Base-by-base conservation (phyloP, 2,113 vertebrate genomes). In the Sitta europaea region DNA sequence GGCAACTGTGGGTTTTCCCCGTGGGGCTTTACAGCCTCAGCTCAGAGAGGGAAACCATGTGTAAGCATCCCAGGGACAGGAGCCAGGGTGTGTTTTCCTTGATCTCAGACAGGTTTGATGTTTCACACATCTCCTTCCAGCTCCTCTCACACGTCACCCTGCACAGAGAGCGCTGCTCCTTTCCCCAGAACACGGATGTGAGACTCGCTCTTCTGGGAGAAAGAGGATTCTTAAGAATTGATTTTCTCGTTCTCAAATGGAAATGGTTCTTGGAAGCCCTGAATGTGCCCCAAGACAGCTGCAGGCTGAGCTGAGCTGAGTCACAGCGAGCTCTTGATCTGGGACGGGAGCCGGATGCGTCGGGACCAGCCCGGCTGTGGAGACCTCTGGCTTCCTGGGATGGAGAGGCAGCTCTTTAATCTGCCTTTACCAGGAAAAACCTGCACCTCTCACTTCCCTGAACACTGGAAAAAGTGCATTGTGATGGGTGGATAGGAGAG, bases 1-100 rank as follows among this genome's bases (percentile, higher is more conserved):
- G 1, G 38, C 88, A 70, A 79, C 67, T 43, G 71, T 29, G 94
- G 95, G 19, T 94, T 96, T 96, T 96, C 78, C 90, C 94, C 66
- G 0, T 8, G 91, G 94, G 86, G 65, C 68, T 96, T 95, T 84
- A 84, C 89, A 23, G 38, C 13, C 6, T 11, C 67, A 68, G 61
- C 70, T 58, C 72, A 5, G 31, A 2, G 4, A 63, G 77, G 92
- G 81, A 85, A 91, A 82, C 47, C 2, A 5, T 74, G 67, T 5
- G 38, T 81, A 68, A 87, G 25, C 8, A 9, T 58, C 8, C 2
- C 55, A 20, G 51, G 90, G 93, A 47, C 36, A 25, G 92, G 51
- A 97, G 62, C 68, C 61, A 61, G 66, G 7, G 0, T 4, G 43
- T 11, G 22, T 74, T 81, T 90, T 61, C 79, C 84, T 80, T 77